Evolutionary conservation across 2,113 vertebrate genomes (phyloP), one percentile per base, ranked within the genome.

Genomic region (Ageneiosus marmoratus): DNA sequence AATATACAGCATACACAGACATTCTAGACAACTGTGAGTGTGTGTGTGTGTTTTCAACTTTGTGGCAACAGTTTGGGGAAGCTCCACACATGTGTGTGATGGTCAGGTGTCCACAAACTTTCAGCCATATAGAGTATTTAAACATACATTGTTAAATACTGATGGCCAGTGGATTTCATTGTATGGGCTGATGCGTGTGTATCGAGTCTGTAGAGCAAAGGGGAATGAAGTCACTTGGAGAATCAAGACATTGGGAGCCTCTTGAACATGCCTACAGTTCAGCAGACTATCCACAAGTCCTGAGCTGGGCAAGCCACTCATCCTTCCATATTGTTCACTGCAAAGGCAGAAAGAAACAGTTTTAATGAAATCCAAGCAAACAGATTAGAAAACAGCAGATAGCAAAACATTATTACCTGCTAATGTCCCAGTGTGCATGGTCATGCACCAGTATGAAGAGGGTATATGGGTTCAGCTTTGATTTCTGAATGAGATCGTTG

Each of bases 201-300:
- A 94, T 87, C 98, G 98, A 0, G 98, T 99, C 93, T 99, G 98
- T 82, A 99, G 94, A 1, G 96, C 94, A 0, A 98, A 99, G 0
- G 98, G 98, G 91, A 97, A 98, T 51, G 98, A 98, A 5, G 97
- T 99, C 88, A 99, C 98, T 0, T 99, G 98, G 12, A 99, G 96
- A 0, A 94, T 96, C 87, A 99, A 91, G 81, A 99, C 96, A 91
- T 99, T 99, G 67, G 96, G 90, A 0, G 97, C 94, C 79, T 99
- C 98, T 91, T 93, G 95, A 91, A 99, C 94, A 89, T 96, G 96
- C 63, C 94, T 92, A 92, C 97, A 98, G 93, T 99, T 99, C 88
- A 99, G 88, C 82, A 99, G 87, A 87, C 94, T 91, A 89, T 99
- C 98, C 84, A 97, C 97, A 41, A 97, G 89, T 73, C 97, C 97